A percentile compares a stretch with the other conserved stretches of the same genome.
phyloP scores from a whole-genome alignment of 2,888 invertebrate genomes.

The Rhagonycha lutea region DNA sequence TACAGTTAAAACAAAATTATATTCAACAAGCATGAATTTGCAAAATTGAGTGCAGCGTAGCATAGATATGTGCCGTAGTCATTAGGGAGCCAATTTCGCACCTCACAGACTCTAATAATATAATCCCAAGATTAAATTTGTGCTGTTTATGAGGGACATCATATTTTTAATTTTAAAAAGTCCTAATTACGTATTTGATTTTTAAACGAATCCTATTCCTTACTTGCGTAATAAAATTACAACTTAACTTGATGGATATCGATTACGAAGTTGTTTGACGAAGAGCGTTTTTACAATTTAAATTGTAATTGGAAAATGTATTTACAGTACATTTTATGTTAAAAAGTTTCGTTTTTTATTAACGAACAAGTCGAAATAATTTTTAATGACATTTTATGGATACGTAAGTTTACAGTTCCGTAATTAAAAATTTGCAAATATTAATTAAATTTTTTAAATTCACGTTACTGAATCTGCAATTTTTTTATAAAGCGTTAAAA shows the following conservation, averaged over 20 bases:
- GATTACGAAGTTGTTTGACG: constrained; percentile 6
- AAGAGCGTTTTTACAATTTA: not conserved
- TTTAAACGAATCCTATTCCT: not conserved
- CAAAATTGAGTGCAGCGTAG: constrained; percentile 29
- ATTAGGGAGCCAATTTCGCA: constrained; percentile 50
- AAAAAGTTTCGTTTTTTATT: not conserved
- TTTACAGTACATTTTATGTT: not conserved
- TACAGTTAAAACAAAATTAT: constrained; percentile 12
- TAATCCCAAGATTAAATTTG: constrained; percentile 39
- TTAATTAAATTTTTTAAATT: not conserved
- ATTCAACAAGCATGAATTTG: constrained; percentile 19
- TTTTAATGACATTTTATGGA: not conserved
- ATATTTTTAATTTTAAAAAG: constrained; percentile 20
- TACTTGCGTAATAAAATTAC: constrained; percentile 1
- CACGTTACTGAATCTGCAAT: not conserved
- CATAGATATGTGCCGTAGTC: constrained; percentile 34
- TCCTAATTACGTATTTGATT: not conserved
- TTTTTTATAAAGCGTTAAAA: not conserved
- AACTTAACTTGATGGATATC: constrained; percentile 24
- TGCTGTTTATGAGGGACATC: constrained; percentile 19
- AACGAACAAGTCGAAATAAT: not conserved
- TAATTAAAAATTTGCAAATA: not conserved
- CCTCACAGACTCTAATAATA: constrained; percentile 49
- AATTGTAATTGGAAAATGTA: not conserved
- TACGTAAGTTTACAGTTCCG: not conserved